Conservation (phyloP, 2,797 vertebrate species). For the Amphiprion clarkii region DNA sequence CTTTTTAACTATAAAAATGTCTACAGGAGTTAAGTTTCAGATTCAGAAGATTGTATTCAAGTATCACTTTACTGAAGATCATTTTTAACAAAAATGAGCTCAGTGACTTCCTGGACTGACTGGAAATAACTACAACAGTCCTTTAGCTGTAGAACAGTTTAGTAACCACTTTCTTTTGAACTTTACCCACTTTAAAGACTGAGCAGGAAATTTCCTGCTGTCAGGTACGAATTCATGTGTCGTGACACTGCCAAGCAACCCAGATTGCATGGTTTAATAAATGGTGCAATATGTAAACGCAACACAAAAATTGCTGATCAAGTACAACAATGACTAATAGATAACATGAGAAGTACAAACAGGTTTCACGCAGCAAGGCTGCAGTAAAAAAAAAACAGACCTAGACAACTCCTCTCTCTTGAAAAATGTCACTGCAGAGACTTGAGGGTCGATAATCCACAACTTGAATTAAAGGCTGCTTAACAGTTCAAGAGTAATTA, state of each 20-base stretch:
- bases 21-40: not conserved
- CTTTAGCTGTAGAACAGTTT: not conserved
- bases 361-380: slow-evolving; percentile 36
- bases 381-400: slow-evolving; percentile 4
- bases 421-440: not conserved
- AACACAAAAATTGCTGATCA: slow-evolving; percentile 30
- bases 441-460: not conserved
- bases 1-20: no score
- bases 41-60: not conserved
- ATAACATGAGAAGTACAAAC: slow-evolving; percentile 48
- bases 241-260: slow-evolving; percentile 6
- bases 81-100: not conserved
- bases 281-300: slow-evolving; percentile 48
- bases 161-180: not conserved
- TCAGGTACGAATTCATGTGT: not conserved
- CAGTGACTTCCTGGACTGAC: not conserved
- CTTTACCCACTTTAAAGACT: not conserved
- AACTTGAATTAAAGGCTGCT: not conserved
- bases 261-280: slow-evolving; percentile 25
- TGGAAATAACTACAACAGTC: not conserved
- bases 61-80: not conserved
- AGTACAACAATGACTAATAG: slow-evolving; percentile 21
- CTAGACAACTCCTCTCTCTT: slow-evolving; percentile 2
- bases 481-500: not conserved
- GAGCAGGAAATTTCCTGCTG: slow-evolving; percentile 2